Conservation (phyloP, 2,113 vertebrate species). For the Tachysurus vachellii region DNA sequence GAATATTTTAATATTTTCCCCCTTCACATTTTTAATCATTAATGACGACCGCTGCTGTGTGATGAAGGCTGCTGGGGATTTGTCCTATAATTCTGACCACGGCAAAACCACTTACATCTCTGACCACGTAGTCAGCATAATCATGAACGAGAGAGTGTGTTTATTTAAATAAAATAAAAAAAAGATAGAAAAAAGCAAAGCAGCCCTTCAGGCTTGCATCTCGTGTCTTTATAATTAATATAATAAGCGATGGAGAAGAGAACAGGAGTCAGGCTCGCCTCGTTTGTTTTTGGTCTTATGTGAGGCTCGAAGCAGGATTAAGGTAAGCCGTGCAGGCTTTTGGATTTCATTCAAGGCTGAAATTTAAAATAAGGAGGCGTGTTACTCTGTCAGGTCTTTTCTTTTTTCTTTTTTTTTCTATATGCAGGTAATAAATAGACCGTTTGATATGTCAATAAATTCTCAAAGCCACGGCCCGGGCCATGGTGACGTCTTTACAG, state of each 20-base stretch:
- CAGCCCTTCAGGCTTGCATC: neutral
- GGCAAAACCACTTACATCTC: neutral
- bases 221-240: neutral
- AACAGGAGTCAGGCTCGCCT: conserved; percentile 3
- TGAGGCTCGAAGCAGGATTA: conserved; percentile 17
- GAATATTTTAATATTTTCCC: conserved; percentile 29
- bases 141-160: neutral
- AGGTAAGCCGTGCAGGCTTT: neutral
- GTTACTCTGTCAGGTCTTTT: neutral
- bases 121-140: neutral
- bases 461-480: neutral
- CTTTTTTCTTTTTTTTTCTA: neutral
- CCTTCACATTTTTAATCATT: conserved; percentile 6
- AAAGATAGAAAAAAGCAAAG: neutral
- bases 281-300: conserved; percentile 20
- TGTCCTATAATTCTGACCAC: conserved; percentile 13
- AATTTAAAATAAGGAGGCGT: conserved; percentile 2
- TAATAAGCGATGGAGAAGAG: neutral
- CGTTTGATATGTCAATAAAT: neutral
- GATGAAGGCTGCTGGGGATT: neutral
- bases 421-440: conserved; percentile 5
- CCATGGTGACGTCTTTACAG: neutral
- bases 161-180: neutral
- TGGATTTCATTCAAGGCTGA: neutral
- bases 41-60: neutral